Percentiles rank a stretch among this genome's conserved stretches.
Conservation (phyloP, 2,113 vertebrate species). For the Tyrannus savana region DNA sequence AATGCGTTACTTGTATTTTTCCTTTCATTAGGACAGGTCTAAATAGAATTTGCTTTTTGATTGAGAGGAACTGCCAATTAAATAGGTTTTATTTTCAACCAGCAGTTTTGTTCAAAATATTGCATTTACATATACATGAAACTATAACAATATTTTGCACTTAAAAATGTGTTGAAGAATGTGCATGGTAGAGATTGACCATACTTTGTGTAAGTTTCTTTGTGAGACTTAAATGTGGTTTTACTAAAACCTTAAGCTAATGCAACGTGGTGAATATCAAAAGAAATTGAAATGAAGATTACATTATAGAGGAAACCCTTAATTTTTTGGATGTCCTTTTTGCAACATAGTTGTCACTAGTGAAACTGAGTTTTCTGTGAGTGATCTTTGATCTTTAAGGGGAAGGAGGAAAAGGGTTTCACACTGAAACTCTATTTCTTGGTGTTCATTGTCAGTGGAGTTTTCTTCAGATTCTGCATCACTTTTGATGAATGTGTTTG, state of each 20-base stretch:
- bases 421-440: background rate
- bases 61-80: background rate
- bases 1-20: background rate
- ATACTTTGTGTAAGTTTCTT: background rate
- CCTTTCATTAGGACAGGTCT: background rate
- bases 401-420: background rate
- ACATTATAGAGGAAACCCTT: background rate
- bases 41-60: background rate
- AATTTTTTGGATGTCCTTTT: background rate
- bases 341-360: background rate
- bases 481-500: constrained; percentile 71
- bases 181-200: background rate
- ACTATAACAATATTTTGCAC: background rate
- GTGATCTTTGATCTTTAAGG: background rate
- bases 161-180: background rate
- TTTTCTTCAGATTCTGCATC: constrained; percentile 4
- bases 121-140: background rate
- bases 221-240: background rate
- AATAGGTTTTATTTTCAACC: background rate
- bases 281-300: background rate
- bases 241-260: background rate
- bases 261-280: background rate
- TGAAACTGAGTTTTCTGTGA: background rate
- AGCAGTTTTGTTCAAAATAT: background rate
- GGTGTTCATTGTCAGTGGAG: background rate